A percentile compares a stretch with the other conserved stretches of the same genome.
Evolutionary conservation across 2,113 vertebrate species (phyloP).

Genomic region (Agapornis roseicollis): DNA sequence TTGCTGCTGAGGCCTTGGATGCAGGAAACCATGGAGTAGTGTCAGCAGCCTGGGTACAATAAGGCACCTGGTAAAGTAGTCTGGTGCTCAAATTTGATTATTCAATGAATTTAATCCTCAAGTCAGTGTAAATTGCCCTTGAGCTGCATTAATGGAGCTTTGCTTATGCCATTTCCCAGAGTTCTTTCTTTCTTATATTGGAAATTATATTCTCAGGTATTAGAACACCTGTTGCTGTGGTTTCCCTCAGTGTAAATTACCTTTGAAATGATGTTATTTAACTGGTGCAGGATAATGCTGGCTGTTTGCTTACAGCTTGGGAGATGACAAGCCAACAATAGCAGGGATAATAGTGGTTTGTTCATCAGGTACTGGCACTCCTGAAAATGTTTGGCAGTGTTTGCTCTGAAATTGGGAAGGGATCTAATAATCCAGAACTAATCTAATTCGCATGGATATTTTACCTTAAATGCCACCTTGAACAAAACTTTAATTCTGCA

Average conservation of each 20-base stretch:
- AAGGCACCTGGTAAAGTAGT: background rate
- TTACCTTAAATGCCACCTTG: constrained; percentile 41
- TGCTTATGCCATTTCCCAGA: background rate
- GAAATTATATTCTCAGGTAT: background rate
- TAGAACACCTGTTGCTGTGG: background rate
- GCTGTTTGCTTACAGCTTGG: background rate
- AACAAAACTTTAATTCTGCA: background rate
- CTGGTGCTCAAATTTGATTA: background rate
- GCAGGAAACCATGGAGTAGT: background rate
- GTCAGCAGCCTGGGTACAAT: background rate
- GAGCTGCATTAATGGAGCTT: background rate
- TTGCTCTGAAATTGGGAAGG: constrained; percentile 18
- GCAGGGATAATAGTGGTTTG: background rate
- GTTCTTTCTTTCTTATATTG: background rate
- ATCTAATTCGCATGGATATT: constrained; percentile 36
- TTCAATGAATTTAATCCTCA: background rate
- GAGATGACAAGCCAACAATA: background rate
- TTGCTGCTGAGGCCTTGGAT: background rate
- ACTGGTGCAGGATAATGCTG: background rate
- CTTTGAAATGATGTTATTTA: constrained; percentile 28
- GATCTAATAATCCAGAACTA: constrained; percentile 7
- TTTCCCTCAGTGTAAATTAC: constrained; percentile 2
- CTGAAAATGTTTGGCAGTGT: background rate
- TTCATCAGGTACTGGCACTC: background rate
- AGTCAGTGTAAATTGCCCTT: background rate